These are phyloP conservation scores for Ceratitis capitata DNA, from an alignment of 1,140 invertebrate species.

Conservation along the genomic window DNA sequence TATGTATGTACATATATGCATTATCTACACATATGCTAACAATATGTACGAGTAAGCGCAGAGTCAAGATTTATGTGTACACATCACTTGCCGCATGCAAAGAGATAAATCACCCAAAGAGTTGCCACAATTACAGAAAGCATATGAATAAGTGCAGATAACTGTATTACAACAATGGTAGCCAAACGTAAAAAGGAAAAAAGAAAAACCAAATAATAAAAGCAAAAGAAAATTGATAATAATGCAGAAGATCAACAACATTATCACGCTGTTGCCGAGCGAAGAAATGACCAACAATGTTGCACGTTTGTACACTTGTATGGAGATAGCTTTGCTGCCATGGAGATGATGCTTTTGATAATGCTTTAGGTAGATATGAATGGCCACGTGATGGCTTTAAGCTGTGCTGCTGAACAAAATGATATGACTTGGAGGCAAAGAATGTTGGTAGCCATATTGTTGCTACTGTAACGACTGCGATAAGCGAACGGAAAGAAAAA, in stretches of 20 bases:
- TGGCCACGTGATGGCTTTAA: background rate
- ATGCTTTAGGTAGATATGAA: background rate
- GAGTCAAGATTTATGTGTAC: background rate
- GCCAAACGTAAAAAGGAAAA: background rate
- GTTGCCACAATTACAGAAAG: slow-evolving; percentile 9
- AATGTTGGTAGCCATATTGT: background rate
- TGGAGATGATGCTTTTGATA: background rate
- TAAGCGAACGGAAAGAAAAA: background rate
- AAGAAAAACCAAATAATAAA: background rate
- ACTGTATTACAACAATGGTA: background rate
- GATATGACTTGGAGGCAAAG: background rate
- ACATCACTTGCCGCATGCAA: slow-evolving; percentile 21
- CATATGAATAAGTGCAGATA: background rate
- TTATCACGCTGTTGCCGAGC: background rate
- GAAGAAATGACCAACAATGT: background rate
- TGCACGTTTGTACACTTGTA: background rate
- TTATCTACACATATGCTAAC: background rate
- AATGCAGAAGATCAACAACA: slow-evolving; percentile 6
- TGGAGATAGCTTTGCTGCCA: background rate
- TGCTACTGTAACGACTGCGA: background rate
- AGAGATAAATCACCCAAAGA: slow-evolving; percentile 15
- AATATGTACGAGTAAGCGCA: background rate
- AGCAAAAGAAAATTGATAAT: background rate
- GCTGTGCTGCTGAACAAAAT: background rate
- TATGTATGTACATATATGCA: background rate